These are phyloP conservation scores for Sipha maydis DNA, from an alignment of 2,888 invertebrate species.

Conservation along the genomic window DNA sequence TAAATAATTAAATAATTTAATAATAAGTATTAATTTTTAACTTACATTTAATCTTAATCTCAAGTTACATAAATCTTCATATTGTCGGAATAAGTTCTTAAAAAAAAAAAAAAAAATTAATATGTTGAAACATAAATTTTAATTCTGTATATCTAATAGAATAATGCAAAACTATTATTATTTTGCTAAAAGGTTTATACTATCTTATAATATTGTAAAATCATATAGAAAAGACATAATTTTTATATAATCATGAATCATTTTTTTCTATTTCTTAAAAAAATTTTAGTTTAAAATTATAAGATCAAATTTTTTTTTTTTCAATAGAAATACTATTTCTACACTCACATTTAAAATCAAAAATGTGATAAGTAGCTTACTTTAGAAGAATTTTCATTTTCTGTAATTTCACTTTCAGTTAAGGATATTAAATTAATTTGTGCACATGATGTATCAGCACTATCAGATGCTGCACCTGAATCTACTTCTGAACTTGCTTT, in stretches of 20 bases:
- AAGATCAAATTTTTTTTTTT: no score
- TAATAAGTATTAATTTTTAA: constrained; percentile 32
- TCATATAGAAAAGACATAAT: neutral
- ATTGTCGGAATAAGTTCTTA: constrained; percentile 61
- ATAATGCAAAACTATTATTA: neutral
- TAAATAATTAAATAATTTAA: neutral
- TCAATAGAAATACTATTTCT: no score
- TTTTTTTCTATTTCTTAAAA: neutral
- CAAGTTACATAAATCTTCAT: constrained; percentile 63
- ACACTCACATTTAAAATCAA: no score
- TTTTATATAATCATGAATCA: neutral
- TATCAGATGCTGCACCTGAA: constrained; percentile 57
- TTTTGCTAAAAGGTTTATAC: no score
- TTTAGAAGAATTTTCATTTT: constrained; percentile 44
- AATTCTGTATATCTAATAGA: neutral
- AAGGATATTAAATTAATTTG: constrained; percentile 44
- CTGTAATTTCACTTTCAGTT: constrained; percentile 31
- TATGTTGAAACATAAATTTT: neutral
- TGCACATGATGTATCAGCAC: constrained; percentile 51
- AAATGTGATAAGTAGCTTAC: constrained; percentile 12
- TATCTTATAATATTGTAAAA: no score
- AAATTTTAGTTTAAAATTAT: no score
- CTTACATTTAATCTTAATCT: constrained; percentile 62
- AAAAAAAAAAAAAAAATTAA: constrained; percentile 49
- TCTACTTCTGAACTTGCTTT: constrained; percentile 60